Percentiles rank a stretch among this genome's conserved stretches.
These are phyloP conservation scores for Schizaphis graminum DNA, from an alignment of 2,888 invertebrate genomes.

Conservation along the genomic window DNA sequence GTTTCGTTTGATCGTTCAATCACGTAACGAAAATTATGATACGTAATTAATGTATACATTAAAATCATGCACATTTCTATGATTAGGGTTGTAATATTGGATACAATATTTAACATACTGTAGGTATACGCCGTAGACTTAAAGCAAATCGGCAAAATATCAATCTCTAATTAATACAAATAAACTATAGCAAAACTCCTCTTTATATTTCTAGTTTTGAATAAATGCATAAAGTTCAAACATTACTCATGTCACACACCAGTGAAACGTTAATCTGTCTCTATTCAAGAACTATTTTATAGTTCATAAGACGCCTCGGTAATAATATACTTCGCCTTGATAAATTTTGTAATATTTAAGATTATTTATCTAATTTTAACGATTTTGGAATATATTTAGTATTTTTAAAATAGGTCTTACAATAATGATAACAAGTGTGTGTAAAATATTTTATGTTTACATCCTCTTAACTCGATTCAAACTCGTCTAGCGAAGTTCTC, in stretches of 20 bases:
- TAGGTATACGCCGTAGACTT: neutral
- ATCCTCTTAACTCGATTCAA: neutral
- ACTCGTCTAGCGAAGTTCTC: neutral
- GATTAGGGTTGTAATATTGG: neutral
- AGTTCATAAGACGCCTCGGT: neutral
- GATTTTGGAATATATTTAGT: neutral
- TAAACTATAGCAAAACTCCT: neutral
- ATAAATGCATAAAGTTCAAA: neutral
- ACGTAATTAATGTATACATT: neutral
- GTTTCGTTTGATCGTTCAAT: neutral
- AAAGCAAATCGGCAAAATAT: neutral
- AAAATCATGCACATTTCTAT: neutral
- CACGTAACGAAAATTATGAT: neutral
- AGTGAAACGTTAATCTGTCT: neutral
- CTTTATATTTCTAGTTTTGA: neutral
- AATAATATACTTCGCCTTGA: neutral
- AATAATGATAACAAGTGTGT: neutral
- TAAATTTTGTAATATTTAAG: neutral
- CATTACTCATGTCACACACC: neutral
- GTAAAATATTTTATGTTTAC: neutral
- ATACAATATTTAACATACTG: neutral
- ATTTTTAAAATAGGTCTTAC: neutral
- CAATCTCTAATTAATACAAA: neutral
- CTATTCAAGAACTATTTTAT: neutral
- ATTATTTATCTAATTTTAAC: neutral